phyloP scores from a whole-genome alignment of 2,888 invertebrate species.

The Deroplatys truncata region DNA sequence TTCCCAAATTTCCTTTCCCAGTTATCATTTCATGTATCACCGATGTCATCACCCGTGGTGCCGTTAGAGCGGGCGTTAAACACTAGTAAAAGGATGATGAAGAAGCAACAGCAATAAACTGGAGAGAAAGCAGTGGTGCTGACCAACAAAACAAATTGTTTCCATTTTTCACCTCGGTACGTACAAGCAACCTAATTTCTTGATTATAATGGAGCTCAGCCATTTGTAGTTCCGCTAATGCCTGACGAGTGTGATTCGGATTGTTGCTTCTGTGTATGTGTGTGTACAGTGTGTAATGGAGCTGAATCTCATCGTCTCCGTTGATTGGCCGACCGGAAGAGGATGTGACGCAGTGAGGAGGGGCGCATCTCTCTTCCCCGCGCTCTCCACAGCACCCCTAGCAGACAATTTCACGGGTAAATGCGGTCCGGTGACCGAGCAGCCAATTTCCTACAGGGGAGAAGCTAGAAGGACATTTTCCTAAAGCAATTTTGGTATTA shows the following conservation, averaged over 20 bases:
- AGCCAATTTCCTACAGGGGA: conserved; percentile 23
- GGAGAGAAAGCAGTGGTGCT: background rate
- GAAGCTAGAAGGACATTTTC: background rate
- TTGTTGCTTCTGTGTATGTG: background rate
- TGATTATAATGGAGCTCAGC: background rate
- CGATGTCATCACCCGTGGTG: too few relatives aligned
- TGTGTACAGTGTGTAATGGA: background rate
- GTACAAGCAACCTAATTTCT: background rate
- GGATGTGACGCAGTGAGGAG: conserved; percentile 25
- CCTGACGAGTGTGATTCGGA: background rate
- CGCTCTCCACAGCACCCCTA: background rate
- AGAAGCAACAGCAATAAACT: too few relatives aligned
- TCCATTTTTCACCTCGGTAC: background rate
- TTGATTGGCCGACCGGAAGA: conserved; percentile 28
- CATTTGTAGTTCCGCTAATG: background rate
- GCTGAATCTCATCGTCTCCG: background rate
- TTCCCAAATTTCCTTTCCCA: too few relatives aligned
- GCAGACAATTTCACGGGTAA: conserved; percentile 32
- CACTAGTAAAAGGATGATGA: too few relatives aligned
- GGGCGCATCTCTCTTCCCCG: background rate
- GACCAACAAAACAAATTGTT: too few relatives aligned
- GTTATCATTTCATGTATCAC: too few relatives aligned
- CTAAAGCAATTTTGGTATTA: background rate
- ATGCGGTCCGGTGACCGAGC: conserved; percentile 27
- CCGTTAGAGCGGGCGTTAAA: too few relatives aligned